phyloP scores from a whole-genome alignment of 2,888 invertebrate genomes.

The Oscheius sp. region DNA sequence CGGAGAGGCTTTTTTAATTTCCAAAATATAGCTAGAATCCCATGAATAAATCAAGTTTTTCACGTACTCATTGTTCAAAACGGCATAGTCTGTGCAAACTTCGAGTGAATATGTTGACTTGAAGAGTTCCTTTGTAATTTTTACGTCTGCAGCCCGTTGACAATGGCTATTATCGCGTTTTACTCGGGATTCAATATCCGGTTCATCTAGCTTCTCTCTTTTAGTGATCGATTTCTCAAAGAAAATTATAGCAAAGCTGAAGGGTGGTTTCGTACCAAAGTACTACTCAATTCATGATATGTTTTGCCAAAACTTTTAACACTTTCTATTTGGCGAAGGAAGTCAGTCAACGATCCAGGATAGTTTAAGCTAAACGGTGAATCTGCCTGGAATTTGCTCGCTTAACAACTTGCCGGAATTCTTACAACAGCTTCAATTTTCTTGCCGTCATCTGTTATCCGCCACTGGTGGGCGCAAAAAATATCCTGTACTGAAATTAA shows the following conservation, averaged over 20 bases:
- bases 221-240: constrained; percentile 21
- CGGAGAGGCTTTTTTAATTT: background rate
- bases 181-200: constrained; percentile 50
- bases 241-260: background rate
- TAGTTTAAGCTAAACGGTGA: constrained; percentile 36
- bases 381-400: constrained; percentile 32
- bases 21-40: background rate
- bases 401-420: no score
- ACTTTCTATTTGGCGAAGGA: constrained; percentile 41
- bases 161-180: constrained; percentile 43
- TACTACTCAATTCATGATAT: constrained; percentile 10
- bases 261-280: background rate
- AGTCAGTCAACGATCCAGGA: constrained; percentile 43
- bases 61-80: background rate
- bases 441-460: constrained; percentile 45
- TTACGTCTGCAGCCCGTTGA: constrained; percentile 5
- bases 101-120: constrained; percentile 41
- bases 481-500: constrained; percentile 18
- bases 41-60: background rate
- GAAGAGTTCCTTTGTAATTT: constrained; percentile 37
- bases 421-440: constrained; percentile 48
- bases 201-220: constrained; percentile 47
- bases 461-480: constrained; percentile 40
- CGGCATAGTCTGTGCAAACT: constrained; percentile 38
- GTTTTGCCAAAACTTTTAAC: constrained; percentile 29